Evolutionary conservation across 2,113 vertebrate species (phyloP).

Genomic region (Motacilla alba): DNA sequence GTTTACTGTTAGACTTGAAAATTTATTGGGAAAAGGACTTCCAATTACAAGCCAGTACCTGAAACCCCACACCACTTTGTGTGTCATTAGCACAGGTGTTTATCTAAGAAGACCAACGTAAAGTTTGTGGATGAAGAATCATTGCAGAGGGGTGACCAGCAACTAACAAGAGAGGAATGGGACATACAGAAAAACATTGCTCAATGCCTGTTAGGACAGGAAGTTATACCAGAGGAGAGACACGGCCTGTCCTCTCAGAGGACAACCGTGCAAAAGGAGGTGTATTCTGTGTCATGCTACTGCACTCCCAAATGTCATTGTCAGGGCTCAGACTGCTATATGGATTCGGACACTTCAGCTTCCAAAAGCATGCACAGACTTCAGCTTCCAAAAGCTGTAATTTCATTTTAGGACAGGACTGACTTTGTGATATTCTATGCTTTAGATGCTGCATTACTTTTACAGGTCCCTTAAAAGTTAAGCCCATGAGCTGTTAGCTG

Average conservation of each 20-base stretch:
- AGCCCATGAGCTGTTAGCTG: background rate
- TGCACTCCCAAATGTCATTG: background rate
- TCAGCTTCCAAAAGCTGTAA: background rate
- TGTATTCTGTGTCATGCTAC: background rate
- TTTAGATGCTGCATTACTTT: background rate
- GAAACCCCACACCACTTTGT: background rate
- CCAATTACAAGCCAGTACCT: background rate
- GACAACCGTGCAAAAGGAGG: rapidly evolving
- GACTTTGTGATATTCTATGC: background rate
- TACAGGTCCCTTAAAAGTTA: background rate
- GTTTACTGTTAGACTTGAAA: background rate
- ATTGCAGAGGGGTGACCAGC: background rate
- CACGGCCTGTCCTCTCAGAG: background rate
- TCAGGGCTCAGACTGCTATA: background rate
- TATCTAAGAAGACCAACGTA: background rate
- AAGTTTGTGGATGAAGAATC: background rate
- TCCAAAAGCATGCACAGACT: background rate
- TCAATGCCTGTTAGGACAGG: background rate
- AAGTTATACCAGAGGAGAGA: background rate
- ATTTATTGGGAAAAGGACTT: background rate
- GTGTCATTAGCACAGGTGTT: background rate
- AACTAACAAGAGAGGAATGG: background rate
- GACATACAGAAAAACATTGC: background rate
- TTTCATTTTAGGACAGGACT: background rate
- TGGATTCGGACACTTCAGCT: background rate